Evolutionary conservation across 2,888 invertebrate species (phyloP), one percentile per base, ranked within the genome.

Genomic region (Hydrotaea cyrtoneurina): DNA sequence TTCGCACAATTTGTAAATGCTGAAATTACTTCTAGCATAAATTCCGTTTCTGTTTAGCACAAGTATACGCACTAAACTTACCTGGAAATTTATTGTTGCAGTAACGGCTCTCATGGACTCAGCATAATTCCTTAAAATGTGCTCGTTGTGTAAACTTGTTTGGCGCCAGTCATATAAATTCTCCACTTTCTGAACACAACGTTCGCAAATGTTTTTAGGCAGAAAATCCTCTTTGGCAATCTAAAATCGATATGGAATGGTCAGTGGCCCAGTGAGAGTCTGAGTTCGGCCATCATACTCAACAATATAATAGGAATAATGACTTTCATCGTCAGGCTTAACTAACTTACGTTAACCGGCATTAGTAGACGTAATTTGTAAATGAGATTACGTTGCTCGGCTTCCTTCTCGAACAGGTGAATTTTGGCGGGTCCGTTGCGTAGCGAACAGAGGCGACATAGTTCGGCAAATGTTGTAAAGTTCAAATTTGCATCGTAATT

Each of bases 171-270:
- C 95, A 91, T 94, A 95, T 86, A 95, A 93, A 91, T 95, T 94
- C 83, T 95, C 95, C 89, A 95, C 92, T 69, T 94, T 93, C 69
- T 94, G 94, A 86, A 95, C 93, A 91, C 95, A 95, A 76, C 94
- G 93, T 92, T 95, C 95, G 91, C 95, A 95, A 89, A 95, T 95
- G 92, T 95, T 95, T 93, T 95, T 95, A 76, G 95, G 95, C 87
- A 95, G 92, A 89, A 94, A 94, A 92, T 95, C 95, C 91, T 95
- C 95, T 92, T 95, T 95, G 89, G 95, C 94, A 91, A 95, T 94
- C 95, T 95, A 79, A 75, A 53, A 36, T 31, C 31, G 57, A 55
- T 46, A 62, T 62, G 36, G 46, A 21, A 50, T 26, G 50, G 39
- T 39, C 50, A 71, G n/a, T 23, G 13, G 76, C 55, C 43, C 43